Conservation (phyloP, 2,113 vertebrate species). For the Microcebus murinus region DNA sequence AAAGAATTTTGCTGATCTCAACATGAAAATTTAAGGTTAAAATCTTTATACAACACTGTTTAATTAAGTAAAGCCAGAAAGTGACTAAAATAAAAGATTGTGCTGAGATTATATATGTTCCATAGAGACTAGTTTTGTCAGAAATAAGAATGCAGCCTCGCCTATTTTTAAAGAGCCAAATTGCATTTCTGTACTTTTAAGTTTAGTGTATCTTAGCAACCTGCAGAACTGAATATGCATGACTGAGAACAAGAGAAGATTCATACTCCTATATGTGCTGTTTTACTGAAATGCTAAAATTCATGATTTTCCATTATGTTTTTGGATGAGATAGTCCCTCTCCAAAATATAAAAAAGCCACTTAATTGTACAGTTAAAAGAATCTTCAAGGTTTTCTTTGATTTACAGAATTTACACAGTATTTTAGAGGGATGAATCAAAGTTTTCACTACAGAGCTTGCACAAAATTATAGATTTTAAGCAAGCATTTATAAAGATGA, state of each 20-base stretch:
- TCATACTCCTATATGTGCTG: background rate
- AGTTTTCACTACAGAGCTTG: background rate
- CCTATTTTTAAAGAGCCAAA: conserved; percentile 74
- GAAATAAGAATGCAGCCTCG: conserved; percentile 60
- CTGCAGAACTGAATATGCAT: background rate
- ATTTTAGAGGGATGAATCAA: background rate
- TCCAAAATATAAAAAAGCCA: background rate
- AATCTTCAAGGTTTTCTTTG: background rate
- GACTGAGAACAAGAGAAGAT: conserved; percentile 13
- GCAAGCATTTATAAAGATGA: background rate
- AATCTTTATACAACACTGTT: conserved; percentile 14
- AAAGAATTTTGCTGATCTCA: conserved; percentile 33
- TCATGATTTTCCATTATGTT: background rate
- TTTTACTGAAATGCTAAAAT: conserved; percentile 44
- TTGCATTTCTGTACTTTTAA: conserved; percentile 67
- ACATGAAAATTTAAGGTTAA: background rate
- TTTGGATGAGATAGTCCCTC: background rate
- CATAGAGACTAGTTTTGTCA: conserved; percentile 51
- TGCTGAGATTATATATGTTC: conserved; percentile 24
- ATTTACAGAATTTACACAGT: background rate
- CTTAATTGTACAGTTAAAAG: background rate
- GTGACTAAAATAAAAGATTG: conserved; percentile 40
- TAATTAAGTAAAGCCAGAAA: conserved; percentile 2
- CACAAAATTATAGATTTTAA: background rate
- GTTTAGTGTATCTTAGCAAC: conserved; percentile 78